Evolutionary conservation across 1,140 invertebrate genomes (phyloP).

Genomic region (Pygmarrhopalites habei): DNA sequence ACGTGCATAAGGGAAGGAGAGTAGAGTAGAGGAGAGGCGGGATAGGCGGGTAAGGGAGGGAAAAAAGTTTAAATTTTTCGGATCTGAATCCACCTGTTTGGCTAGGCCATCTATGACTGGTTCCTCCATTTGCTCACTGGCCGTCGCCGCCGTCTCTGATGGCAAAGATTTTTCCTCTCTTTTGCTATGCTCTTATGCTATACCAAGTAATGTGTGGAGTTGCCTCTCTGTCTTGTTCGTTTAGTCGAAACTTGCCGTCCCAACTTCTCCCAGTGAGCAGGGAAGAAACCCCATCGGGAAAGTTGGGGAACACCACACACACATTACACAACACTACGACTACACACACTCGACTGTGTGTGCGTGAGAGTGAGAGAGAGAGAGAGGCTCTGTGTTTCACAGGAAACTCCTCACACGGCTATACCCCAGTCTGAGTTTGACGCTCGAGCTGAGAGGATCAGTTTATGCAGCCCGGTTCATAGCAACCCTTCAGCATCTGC

Average conservation of each 20-base stretch:
- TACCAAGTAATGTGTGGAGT: no score
- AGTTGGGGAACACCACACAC: background rate
- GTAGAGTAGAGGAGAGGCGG: background rate
- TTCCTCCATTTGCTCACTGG: slow-evolving; percentile 1
- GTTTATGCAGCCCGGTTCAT: slow-evolving; percentile 1
- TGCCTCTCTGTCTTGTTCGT: no score
- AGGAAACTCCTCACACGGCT: background rate
- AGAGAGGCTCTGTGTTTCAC: background rate
- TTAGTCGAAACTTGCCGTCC: no score
- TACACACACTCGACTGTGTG: no score
- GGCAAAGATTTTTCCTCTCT: no score
- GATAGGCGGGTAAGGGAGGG: background rate
- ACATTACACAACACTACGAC: background rate
- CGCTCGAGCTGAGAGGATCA: slow-evolving; percentile 12
- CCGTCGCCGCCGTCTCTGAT: background rate
- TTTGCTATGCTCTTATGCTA: no score
- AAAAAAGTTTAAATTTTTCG: background rate
- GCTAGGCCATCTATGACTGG: slow-evolving; percentile 25
- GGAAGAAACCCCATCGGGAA: slow-evolving; percentile 15
- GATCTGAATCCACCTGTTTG: slow-evolving; percentile 22
- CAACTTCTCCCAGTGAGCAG: slow-evolving; percentile 1
- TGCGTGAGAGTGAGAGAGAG: background rate
- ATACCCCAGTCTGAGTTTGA: slow-evolving; percentile 22
- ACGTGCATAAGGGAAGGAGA: no score
- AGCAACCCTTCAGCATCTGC: no score